Evolutionary conservation across 2,113 vertebrate species (phyloP), one percentile per base, ranked within the genome.

Genomic region (Corythaixoides concolor): DNA sequence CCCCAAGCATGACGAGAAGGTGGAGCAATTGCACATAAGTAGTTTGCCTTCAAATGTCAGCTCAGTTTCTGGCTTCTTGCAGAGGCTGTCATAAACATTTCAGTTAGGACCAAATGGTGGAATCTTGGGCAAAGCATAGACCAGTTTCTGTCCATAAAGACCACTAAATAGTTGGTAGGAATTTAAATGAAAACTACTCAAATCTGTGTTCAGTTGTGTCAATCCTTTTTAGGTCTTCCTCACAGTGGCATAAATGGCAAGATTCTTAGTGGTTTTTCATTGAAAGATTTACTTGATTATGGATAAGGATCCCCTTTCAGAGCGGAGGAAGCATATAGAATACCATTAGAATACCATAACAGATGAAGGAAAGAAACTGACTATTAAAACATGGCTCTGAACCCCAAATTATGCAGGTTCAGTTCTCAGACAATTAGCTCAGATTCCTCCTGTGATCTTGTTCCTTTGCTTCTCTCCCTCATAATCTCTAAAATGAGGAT

Each of bases 91-190:
- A 7, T 24, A 58, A 79, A 1, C 1, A 53, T 49, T 67, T 88
- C 66, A 55, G 9, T 39, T 27, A 59, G 12, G 27, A 69, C 2
- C 23, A 75, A 82, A 47, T 10, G 1, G 8, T 7, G 62, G 19
- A 52, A 86, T 0, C 10, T 11, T 32, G 20, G 41, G 50, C 13
- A 75, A 55, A 72, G 6, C 5, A 59, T 11, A 55, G 14, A 63
- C 2, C 21, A 39, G 5, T 47, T 69, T 41, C 50, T 55, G 8
- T 13, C 22, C 39, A n/a, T 6, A 8, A 67, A 79, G 10, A 2
- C 3, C 12, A 63, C 9, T 2, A 20, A 35, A 18, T 0, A 0
- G 5, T 37, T 58, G 15, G 5, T 10, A 58, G 14, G 47, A 73
- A 62, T 43, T 66, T 80, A 32, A 20, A 1, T 18, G 33, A 68